Conservation (phyloP, 2,888 invertebrate genomes). For the Cinara cedri region DNA sequence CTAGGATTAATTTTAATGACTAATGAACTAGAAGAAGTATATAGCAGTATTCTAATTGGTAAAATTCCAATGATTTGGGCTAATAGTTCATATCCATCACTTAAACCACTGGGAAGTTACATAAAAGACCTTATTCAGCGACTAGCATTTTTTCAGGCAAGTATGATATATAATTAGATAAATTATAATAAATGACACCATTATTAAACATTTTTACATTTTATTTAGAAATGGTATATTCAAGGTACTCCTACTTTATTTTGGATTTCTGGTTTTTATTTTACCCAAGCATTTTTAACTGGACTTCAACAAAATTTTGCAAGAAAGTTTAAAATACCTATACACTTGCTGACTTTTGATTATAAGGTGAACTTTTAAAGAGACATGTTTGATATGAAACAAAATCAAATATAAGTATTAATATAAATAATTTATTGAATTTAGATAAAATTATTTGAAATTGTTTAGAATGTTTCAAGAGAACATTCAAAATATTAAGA, state of each 20-base stretch:
- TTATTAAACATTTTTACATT: no score
- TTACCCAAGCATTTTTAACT: constrained; percentile 93
- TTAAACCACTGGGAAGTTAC: constrained; percentile 84
- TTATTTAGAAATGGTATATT: constrained; percentile 77
- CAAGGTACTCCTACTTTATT: constrained; percentile 80
- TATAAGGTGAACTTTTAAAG: constrained; percentile 69
- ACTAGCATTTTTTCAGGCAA: constrained; percentile 67
- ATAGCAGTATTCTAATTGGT: constrained; percentile 73
- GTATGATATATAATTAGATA: not conserved
- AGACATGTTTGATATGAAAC: not conserved
- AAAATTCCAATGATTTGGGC: constrained; percentile 83
- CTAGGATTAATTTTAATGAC: constrained; percentile 76
- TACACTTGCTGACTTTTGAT: constrained; percentile 84
- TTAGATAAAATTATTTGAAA: no score
- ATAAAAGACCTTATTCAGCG: constrained; percentile 79
- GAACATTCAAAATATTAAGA: no score
- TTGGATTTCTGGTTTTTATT: constrained; percentile 94
- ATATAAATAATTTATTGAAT: no score
- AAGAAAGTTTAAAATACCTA: constrained; percentile 87
- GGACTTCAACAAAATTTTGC: constrained; percentile 93
- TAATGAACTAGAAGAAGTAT: constrained; percentile 78
- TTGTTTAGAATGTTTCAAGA: no score
- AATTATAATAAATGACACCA: constrained; percentile 14
- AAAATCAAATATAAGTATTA: not conserved
- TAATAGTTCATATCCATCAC: constrained; percentile 84